Conservation (phyloP, 2,797 vertebrate species). For the Echeneis naucrates region DNA sequence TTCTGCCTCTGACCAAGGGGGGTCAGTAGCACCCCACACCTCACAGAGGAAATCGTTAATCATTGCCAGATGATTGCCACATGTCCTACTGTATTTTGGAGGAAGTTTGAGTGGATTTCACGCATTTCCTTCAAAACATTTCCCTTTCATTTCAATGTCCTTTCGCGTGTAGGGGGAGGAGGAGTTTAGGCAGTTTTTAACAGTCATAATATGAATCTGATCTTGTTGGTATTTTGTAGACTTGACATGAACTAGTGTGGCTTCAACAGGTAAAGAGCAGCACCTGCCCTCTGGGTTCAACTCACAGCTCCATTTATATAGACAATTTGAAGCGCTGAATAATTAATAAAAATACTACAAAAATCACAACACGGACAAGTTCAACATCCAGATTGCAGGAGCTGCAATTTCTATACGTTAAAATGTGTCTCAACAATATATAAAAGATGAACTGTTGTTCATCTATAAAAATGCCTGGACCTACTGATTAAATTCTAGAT, state of each 20-base stretch:
- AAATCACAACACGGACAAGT: too few species aligned
- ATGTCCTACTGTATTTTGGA: conserved; percentile 58
- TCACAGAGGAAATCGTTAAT: too few species aligned
- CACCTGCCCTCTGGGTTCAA: neutral
- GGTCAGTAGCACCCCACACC: conserved; percentile 72
- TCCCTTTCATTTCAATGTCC: conserved; percentile 55
- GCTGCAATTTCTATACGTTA: too few species aligned
- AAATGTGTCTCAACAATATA: too few species aligned
- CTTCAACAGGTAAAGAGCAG: neutral
- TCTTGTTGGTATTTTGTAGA: neutral
- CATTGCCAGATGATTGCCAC: conserved; percentile 51
- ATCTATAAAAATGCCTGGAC: too few species aligned
- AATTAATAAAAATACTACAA: too few species aligned
- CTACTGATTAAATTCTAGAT: too few species aligned
- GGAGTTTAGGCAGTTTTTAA: too few species aligned
- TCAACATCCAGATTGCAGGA: too few species aligned
- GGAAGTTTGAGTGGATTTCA: conserved; percentile 69
- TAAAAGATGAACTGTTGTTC: too few species aligned
- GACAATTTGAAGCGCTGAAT: too few species aligned
- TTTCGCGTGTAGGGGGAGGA: conserved; percentile 32
- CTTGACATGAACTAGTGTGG: neutral
- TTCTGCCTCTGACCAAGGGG: conserved; percentile 55
- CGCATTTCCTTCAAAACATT: conserved; percentile 68
- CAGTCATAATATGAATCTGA: too few species aligned
- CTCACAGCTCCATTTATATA: neutral